Evolutionary conservation across 2,888 invertebrate species (phyloP).

Genomic region (Drosophila infuscata): DNA sequence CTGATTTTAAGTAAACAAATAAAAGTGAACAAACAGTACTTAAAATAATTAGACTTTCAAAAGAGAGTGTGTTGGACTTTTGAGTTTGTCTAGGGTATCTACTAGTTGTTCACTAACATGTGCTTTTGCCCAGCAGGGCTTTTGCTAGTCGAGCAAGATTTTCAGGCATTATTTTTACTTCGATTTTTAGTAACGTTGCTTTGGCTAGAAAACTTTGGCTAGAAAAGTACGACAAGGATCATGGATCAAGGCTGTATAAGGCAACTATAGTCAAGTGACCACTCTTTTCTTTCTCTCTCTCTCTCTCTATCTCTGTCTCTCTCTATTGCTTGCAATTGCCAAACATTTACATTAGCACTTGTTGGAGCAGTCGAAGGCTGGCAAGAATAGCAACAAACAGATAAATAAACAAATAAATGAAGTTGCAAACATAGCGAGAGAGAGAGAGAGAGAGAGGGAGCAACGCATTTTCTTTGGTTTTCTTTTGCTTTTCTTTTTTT

Average conservation of each 20-base stretch:
- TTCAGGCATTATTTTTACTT: background rate
- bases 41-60: background rate
- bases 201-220: slow-evolving; percentile 11
- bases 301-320: background rate
- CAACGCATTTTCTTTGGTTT: slow-evolving; percentile 11
- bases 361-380: slow-evolving; percentile 38
- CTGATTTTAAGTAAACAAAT: background rate
- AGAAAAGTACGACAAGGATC: slow-evolving; percentile 30
- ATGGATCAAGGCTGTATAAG: slow-evolving; percentile 38
- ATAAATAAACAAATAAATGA: slow-evolving; percentile 34
- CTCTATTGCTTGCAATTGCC: slow-evolving; percentile 9
- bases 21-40: background rate
- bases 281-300: slow-evolving; percentile 3
- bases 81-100: background rate
- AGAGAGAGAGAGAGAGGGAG: background rate
- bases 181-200: background rate
- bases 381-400: slow-evolving; percentile 26
- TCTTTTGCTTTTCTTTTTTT: background rate
- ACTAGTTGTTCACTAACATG: background rate
- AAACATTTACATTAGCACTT: slow-evolving; percentile 67
- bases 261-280: slow-evolving; percentile 29
- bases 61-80: background rate
- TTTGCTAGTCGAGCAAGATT: background rate
- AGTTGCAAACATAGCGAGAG: slow-evolving; percentile 34
- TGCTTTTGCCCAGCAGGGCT: background rate